Conservation (phyloP, 30 jellyfish, hydroid and myxozoan genomes). For the Chrysaora quinquecirrha region DNA sequence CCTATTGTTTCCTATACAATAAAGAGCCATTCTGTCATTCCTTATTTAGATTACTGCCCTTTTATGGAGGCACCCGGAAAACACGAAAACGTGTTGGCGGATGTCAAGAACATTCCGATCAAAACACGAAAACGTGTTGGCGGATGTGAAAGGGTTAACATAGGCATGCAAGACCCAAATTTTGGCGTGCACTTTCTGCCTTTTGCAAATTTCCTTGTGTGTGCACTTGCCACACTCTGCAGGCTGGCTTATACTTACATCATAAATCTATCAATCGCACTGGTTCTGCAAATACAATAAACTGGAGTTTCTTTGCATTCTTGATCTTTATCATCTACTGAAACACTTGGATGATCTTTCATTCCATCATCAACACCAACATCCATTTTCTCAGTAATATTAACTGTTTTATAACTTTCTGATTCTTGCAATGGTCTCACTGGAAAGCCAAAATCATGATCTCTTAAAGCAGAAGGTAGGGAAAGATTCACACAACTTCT, state of each 20-base stretch:
- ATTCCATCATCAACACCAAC: background rate
- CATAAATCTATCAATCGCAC: constrained; percentile 90
- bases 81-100: too few species aligned
- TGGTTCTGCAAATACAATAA: constrained; percentile 79
- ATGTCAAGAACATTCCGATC: too few species aligned
- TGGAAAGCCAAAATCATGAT: constrained; percentile 58
- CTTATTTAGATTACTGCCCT: too few species aligned
- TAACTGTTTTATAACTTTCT: background rate
- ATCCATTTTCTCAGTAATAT: background rate
- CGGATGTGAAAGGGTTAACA: too few species aligned
- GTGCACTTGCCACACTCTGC: background rate
- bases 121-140: too few species aligned
- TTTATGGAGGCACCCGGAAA: too few species aligned
- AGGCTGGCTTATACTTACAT: constrained; percentile 61
- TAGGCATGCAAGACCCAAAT: too few species aligned
- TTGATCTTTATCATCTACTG: constrained; percentile 23
- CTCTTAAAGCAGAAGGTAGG: constrained; percentile 35
- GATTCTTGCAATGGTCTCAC: background rate
- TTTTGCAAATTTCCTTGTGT: background rate
- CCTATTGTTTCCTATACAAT: too few species aligned
- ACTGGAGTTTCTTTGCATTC: too few species aligned
- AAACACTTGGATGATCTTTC: background rate
- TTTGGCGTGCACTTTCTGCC: too few species aligned
- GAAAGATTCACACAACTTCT: background rate
- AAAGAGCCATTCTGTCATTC: too few species aligned